Percentiles rank a stretch among this genome's conserved stretches.
These are phyloP conservation scores for Ctenomys sociabilis DNA, from an alignment of 2,113 vertebrate genomes.

Conservation along the genomic window DNA sequence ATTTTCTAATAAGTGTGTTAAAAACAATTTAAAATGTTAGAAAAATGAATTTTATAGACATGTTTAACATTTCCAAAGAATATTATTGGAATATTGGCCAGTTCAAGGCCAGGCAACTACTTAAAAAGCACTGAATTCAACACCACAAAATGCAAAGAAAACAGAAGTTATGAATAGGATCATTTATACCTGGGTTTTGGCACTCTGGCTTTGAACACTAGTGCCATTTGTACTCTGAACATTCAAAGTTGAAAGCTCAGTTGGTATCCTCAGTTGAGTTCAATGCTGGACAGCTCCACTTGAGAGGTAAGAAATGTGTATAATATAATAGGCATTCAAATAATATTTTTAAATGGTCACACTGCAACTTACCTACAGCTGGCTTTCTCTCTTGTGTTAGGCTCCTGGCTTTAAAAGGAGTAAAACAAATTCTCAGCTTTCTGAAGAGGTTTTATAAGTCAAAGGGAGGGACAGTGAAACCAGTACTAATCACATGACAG, in stretches of 20 bases:
- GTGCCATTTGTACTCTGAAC: no score
- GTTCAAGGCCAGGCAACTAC: background rate
- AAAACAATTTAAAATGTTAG: background rate
- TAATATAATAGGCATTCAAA: background rate
- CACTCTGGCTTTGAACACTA: background rate
- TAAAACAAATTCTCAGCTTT: background rate
- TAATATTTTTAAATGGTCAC: background rate
- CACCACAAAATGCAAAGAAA: background rate
- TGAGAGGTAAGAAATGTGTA: background rate
- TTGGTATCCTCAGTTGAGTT: no score
- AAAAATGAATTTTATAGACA: background rate
- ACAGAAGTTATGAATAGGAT: background rate
- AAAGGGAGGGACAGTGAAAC: background rate
- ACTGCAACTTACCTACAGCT: conserved; percentile 27
- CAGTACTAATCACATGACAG: background rate
- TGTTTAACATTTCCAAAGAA: background rate
- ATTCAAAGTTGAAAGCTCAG: background rate
- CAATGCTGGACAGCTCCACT: background rate
- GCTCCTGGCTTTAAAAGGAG: background rate
- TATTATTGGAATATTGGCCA: background rate
- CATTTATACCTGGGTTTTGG: background rate
- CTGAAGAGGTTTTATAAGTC: background rate
- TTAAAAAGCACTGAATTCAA: background rate
- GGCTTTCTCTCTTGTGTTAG: background rate
- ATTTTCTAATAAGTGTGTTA: background rate